These are phyloP conservation scores for Ophraella communa DNA, from an alignment of 2,888 invertebrate genomes.

Conservation along the genomic window DNA sequence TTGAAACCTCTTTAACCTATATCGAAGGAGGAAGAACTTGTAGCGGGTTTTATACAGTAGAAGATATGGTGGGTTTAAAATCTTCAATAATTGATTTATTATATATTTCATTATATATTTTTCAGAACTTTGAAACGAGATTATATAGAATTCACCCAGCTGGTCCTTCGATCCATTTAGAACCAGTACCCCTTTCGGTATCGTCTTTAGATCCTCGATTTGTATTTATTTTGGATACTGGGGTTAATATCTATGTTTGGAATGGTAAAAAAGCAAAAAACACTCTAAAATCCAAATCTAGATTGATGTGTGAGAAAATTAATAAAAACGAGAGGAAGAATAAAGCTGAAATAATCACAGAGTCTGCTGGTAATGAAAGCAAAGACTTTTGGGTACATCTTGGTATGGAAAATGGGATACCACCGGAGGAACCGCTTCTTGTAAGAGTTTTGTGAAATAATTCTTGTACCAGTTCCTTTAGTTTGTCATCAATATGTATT, in stretches of 20 bases:
- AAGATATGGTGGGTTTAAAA: constrained; percentile 73
- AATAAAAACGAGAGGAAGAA: constrained; percentile 98
- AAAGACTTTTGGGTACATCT: constrained; percentile 84
- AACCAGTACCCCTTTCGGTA: constrained; percentile 78
- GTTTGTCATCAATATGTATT: not conserved
- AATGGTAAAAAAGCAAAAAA: constrained; percentile 86
- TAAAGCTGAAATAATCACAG: constrained; percentile 86
- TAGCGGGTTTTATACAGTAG: constrained; percentile 96
- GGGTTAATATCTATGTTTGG: constrained; percentile 89
- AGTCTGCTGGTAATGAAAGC: constrained; percentile 83
- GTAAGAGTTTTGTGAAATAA: constrained; percentile 55
- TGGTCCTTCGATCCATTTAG: constrained; percentile 86
- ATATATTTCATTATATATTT: too few relatives aligned
- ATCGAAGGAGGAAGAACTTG: constrained; percentile 98
- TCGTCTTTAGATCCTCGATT: constrained; percentile 87
- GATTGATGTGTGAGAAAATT: constrained; percentile 96
- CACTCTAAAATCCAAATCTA: constrained; percentile 84
- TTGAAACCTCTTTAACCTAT: constrained; percentile 89
- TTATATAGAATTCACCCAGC: constrained; percentile 89
- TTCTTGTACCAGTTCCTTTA: too few relatives aligned
- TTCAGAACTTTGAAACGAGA: constrained; percentile 79
- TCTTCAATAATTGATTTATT: too few relatives aligned
- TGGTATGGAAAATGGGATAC: constrained; percentile 64
- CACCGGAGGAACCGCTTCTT: constrained; percentile 59
- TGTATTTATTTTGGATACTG: constrained; percentile 91